Conservation (phyloP, 2,888 invertebrate genomes). For the Pegoplata infirma region DNA sequence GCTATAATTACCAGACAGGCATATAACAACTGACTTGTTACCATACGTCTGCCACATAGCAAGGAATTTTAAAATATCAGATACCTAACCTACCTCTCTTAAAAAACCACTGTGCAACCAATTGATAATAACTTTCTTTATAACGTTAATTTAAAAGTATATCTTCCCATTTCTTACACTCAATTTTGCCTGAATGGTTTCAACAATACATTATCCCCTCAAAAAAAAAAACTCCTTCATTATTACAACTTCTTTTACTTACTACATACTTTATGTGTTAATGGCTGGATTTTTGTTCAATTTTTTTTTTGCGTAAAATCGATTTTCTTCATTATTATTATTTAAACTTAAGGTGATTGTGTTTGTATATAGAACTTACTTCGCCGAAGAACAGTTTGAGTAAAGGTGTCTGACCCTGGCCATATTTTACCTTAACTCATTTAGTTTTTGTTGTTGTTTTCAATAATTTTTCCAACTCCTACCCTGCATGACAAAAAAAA, state of each 20-base stretch:
- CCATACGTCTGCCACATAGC: no score
- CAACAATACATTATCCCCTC: no score
- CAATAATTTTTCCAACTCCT: conserved; percentile 34
- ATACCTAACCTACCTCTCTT: no score
- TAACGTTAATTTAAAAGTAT: background rate
- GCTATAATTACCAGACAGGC: no score
- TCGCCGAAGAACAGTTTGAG: conserved; percentile 18
- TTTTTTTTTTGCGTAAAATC: conserved; percentile 50
- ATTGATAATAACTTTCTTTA: conserved; percentile 12
- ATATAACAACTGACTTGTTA: no score
- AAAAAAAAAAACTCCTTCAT: conserved; percentile 7
- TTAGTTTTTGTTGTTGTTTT: conserved; percentile 4
- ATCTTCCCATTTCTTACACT: conserved; percentile 9
- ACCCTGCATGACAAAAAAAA: background rate
- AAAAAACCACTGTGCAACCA: background rate
- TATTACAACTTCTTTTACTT: background rate
- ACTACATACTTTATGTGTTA: conserved; percentile 7
- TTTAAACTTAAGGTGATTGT: background rate
- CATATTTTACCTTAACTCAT: conserved; percentile 49
- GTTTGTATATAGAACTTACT: no score
- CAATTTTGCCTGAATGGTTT: conserved; percentile 16
- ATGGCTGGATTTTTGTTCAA: conserved; percentile 10
- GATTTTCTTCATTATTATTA: conserved; percentile 53
- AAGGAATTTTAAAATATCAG: no score
- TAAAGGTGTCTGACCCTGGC: conserved; percentile 57